These are phyloP conservation scores for Crossaster papposus DNA, from an alignment of 53 echinoderm and acorn worm species.

Conservation along the genomic window DNA sequence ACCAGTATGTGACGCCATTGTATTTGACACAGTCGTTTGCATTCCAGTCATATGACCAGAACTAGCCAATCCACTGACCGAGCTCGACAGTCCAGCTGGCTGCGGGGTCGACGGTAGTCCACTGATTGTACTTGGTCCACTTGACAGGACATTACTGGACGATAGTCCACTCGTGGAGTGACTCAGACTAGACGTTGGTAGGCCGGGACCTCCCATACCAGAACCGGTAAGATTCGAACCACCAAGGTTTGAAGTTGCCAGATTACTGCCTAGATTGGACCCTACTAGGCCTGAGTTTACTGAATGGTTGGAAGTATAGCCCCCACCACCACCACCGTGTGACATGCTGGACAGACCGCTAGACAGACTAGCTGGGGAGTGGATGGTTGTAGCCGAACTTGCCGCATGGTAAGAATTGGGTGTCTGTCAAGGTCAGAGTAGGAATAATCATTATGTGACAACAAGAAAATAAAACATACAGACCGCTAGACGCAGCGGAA, in stretches of 20 bases:
- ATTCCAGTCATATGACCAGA: slow-evolving; percentile 48
- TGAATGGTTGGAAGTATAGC: slow-evolving; percentile 33
- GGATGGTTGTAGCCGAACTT: slow-evolving; percentile 50
- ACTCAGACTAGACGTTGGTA: neutral
- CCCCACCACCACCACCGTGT: slow-evolving; percentile 24
- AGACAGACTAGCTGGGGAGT: slow-evolving; percentile 53
- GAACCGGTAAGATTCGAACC: slow-evolving; percentile 58
- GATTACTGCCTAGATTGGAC: neutral
- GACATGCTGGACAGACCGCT: slow-evolving; percentile 61
- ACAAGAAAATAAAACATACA: neutral
- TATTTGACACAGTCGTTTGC: slow-evolving; percentile 58
- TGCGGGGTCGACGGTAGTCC: slow-evolving; percentile 59
- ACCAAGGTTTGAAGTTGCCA: slow-evolving; percentile 53
- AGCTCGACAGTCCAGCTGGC: slow-evolving; percentile 47
- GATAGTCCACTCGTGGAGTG: slow-evolving; percentile 49
- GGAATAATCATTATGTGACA: neutral
- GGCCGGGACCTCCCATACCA: slow-evolving; percentile 33
- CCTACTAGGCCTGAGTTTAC: slow-evolving; percentile 34
- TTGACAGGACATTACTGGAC: slow-evolving; percentile 60
- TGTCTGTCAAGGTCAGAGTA: slow-evolving; percentile 20
- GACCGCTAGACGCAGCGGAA: neutral
- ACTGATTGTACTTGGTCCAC: slow-evolving; percentile 65
- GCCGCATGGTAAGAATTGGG: slow-evolving; percentile 54
- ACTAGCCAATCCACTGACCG: slow-evolving; percentile 61
- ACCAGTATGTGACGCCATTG: slow-evolving; percentile 77